phyloP scores from a whole-genome alignment of 2,888 invertebrate species.

The Homarus gammarus region DNA sequence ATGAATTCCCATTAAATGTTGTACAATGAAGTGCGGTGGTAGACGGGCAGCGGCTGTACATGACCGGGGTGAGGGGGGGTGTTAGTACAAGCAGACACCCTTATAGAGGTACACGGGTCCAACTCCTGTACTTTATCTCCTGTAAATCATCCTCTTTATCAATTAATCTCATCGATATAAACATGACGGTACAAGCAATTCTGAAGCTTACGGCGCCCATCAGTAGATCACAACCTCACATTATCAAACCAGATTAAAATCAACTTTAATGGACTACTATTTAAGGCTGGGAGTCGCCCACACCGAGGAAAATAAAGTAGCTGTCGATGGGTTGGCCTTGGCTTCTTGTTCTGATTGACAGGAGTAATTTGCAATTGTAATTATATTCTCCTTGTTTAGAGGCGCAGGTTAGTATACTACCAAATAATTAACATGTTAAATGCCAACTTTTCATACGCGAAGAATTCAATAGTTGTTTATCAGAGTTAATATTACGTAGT shows the following conservation, averaged over 20 bases:
- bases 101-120: not conserved
- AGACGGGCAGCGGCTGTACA: too few species aligned
- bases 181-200: not conserved
- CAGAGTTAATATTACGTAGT: not conserved
- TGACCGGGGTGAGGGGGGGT: not conserved
- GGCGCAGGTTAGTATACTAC: not conserved
- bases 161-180: constrained; percentile 32
- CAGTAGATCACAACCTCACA: not conserved
- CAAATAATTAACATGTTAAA: constrained; percentile 22
- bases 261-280: not conserved
- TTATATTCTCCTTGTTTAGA: constrained; percentile 17
- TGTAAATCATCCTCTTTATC: constrained; percentile 25
- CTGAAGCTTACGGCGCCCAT: not conserved
- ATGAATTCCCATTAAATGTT: not conserved
- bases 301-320: constrained; percentile 16
- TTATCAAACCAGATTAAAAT: not conserved
- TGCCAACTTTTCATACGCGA: not conserved
- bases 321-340: constrained; percentile 16
- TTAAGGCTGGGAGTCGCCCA: not conserved
- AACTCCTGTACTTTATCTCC: not conserved
- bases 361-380: constrained; percentile 37
- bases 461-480: not conserved
- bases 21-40: not conserved
- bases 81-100: not conserved
- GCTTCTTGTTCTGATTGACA: constrained; percentile 35